phyloP scores from a whole-genome alignment of 92 coral and sea anemone genomes.

The Metridium senile region DNA sequence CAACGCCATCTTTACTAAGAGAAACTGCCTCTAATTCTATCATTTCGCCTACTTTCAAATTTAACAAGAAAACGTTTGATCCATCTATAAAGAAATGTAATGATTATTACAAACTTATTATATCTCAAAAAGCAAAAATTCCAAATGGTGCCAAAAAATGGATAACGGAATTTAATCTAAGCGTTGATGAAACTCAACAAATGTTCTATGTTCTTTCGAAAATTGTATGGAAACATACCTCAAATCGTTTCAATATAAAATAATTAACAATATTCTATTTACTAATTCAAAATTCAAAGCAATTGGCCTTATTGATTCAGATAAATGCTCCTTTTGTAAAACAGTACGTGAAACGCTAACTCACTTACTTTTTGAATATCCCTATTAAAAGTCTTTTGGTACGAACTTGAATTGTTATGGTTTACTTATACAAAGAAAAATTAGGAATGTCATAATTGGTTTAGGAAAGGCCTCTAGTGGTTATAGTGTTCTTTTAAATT shows the following conservation, averaged over 20 bases:
- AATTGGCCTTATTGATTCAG: neutral
- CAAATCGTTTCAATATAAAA: constrained; percentile 5
- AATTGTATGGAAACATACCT: neutral
- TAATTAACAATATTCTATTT: neutral
- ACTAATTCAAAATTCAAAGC: neutral
- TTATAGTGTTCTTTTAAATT: neutral
- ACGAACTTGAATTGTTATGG: neutral
- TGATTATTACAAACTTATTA: neutral
- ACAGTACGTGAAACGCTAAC: neutral
- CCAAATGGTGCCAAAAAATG: constrained; percentile 4
- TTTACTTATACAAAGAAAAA: neutral
- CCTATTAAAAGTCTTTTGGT: neutral
- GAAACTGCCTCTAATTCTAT: neutral
- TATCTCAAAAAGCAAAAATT: neutral
- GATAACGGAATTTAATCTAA: neutral
- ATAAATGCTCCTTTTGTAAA: constrained; percentile 10
- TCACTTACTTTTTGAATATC: neutral
- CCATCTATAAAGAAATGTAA: neutral
- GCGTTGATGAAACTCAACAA: neutral
- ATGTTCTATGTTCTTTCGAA: neutral
- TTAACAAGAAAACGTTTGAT: neutral
- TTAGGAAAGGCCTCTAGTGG: neutral
- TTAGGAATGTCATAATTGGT: neutral
- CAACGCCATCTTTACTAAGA: neutral
- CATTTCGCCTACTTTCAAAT: neutral